These are phyloP conservation scores for Poecile atricapillus DNA, from an alignment of 2,113 vertebrate genomes.

Conservation along the genomic window DNA sequence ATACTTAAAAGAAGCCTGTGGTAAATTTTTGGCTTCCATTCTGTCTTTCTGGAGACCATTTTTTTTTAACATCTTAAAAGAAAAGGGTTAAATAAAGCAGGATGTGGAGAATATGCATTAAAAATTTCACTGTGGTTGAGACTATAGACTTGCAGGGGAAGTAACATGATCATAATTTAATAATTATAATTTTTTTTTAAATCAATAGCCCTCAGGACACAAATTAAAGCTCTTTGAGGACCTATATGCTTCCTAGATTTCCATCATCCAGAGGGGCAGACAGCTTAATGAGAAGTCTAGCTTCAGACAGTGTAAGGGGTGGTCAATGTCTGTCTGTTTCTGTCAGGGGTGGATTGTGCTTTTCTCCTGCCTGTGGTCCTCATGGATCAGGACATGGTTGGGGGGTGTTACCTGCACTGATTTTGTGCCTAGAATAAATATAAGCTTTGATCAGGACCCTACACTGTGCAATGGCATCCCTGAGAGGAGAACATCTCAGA, in stretches of 20 bases:
- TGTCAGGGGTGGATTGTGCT: not conserved
- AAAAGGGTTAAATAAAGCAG: not conserved
- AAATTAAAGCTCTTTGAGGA: not conserved
- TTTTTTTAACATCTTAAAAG: not conserved
- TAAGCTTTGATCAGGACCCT: not conserved
- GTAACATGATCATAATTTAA: not conserved
- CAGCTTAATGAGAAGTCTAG: not conserved
- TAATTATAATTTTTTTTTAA: not conserved
- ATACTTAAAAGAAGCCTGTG: not conserved
- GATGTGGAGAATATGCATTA: not conserved
- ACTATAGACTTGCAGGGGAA: not conserved
- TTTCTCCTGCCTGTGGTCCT: fast-evolving
- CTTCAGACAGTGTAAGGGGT: not conserved
- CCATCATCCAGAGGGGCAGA: not conserved
- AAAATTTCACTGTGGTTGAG: not conserved
- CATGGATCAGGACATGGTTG: fast-evolving
- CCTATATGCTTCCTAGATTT: not conserved
- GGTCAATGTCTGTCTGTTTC: not conserved
- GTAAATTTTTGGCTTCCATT: not conserved
- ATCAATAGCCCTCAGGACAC: not conserved
- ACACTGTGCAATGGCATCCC: not conserved
- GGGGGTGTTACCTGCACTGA: not conserved
- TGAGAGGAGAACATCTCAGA: not conserved
- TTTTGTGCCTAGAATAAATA: not conserved
- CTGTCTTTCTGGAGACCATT: not conserved